These are phyloP conservation scores for Camelus bactrianus DNA, from an alignment of 2,113 vertebrate genomes.

Conservation along the genomic window DNA sequence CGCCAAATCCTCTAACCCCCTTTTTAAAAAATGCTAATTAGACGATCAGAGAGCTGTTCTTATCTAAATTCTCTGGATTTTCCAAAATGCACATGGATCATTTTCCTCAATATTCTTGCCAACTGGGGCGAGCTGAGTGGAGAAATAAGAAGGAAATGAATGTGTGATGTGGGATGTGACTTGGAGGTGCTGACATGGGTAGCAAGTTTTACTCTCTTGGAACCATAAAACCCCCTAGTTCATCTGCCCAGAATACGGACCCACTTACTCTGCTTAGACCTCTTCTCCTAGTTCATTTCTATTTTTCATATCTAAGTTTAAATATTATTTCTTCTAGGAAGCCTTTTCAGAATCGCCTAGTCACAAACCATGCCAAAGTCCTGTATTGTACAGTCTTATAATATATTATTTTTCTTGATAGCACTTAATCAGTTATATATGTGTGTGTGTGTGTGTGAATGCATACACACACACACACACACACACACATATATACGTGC, in stretches of 20 bases:
- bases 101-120: not conserved
- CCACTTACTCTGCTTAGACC: not conserved
- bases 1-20: not conserved
- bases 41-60: fast-evolving
- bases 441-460: no score
- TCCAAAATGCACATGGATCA: not conserved
- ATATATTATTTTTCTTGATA: not conserved
- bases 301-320: not conserved
- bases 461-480: not conserved
- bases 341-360: not conserved
- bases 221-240: not conserved
- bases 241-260: not conserved
- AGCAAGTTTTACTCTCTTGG: not conserved
- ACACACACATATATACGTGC: not conserved
- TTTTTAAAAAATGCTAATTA: not conserved
- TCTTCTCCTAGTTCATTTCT: not conserved
- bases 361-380: not conserved
- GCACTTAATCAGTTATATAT: not conserved
- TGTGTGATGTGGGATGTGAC: not conserved
- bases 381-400: not conserved
- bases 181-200: not conserved
- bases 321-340: not conserved
- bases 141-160: not conserved
- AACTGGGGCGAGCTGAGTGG: fast-evolving
- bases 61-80: not conserved